Percentiles rank a stretch among this genome's conserved stretches.
phyloP scores from a whole-genome alignment of 2,113 vertebrate species.

The Sebastes schlegelii region DNA sequence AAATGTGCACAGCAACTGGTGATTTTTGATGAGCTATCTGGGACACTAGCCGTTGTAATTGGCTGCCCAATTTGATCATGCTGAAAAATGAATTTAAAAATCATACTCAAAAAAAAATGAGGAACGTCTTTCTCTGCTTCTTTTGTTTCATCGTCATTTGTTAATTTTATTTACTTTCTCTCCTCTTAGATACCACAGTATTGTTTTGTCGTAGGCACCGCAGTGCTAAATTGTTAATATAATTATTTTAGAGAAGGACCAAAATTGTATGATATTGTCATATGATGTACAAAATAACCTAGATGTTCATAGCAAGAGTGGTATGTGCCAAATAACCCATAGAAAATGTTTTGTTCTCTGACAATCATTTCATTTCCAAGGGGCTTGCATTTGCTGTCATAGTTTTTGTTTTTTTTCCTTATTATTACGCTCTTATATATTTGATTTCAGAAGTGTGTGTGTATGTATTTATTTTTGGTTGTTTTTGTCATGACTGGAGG shows the following conservation, averaged over 20 bases:
- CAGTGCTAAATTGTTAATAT: constrained; percentile 94
- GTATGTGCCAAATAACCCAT: constrained; percentile 92
- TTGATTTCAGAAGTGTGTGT: constrained; percentile 81
- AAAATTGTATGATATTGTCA: constrained; percentile 90
- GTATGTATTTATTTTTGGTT: constrained; percentile 87
- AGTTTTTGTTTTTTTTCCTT: constrained; percentile 65
- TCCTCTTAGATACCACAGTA: constrained; percentile 92
- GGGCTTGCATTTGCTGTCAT: constrained; percentile 81
- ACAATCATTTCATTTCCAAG: constrained; percentile 91
- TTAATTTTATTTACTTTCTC: constrained; percentile 88
- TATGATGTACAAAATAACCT: constrained; percentile 87
- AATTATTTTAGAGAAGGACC: constrained; percentile 96
- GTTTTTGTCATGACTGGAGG: constrained; percentile 76
- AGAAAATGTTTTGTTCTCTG: constrained; percentile 82
- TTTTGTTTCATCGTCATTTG: constrained; percentile 83
- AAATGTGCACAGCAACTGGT: constrained; percentile 66
- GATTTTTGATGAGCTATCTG: constrained; percentile 71
- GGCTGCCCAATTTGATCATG: constrained; percentile 67
- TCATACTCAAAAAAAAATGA: constrained; percentile 74
- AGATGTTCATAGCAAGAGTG: constrained; percentile 85
- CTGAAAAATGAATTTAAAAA: constrained; percentile 82
- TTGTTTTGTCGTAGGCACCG: constrained; percentile 86
- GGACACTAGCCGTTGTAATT: constrained; percentile 63
- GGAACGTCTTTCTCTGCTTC: constrained; percentile 82
- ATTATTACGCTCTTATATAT: constrained; percentile 78